phyloP scores from a whole-genome alignment of 2,797 vertebrate genomes.

The Onychomys torridus region DNA sequence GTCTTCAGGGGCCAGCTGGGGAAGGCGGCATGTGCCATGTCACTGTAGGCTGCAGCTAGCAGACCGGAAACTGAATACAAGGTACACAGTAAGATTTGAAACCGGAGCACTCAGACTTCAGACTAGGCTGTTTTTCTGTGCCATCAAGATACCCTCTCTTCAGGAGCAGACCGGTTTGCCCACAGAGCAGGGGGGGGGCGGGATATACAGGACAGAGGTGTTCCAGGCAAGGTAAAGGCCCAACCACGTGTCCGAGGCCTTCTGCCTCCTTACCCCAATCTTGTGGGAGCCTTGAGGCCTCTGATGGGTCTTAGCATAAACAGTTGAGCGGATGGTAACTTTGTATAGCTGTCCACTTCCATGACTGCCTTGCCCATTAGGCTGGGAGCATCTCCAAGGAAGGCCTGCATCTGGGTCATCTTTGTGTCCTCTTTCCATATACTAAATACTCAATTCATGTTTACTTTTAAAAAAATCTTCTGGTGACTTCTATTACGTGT shows the following conservation, averaged over 20 bases:
- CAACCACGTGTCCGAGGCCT: not conserved
- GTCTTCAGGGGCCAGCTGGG: not conserved
- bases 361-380: not conserved
- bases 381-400: not conserved
- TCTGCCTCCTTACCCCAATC: not conserved
- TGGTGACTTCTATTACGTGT: conserved; percentile 43
- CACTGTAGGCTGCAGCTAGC: not conserved
- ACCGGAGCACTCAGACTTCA: not conserved
- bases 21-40: not conserved
- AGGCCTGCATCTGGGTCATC: not conserved
- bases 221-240: not conserved
- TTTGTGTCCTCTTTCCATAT: not conserved
- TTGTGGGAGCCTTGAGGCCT: not conserved
- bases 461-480: not conserved
- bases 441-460: not conserved
- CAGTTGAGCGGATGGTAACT: not conserved
- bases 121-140: not conserved
- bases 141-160: not conserved
- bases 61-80: not conserved
- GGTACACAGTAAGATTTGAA: not conserved
- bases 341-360: not conserved
- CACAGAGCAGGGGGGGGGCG: not conserved
- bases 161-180: not conserved
- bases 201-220: not conserved
- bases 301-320: not conserved